Evolutionary conservation across 1,140 invertebrate genomes (phyloP), one percentile per base, ranked within the genome.

Genomic region (Hylaeus anthracinus): DNA sequence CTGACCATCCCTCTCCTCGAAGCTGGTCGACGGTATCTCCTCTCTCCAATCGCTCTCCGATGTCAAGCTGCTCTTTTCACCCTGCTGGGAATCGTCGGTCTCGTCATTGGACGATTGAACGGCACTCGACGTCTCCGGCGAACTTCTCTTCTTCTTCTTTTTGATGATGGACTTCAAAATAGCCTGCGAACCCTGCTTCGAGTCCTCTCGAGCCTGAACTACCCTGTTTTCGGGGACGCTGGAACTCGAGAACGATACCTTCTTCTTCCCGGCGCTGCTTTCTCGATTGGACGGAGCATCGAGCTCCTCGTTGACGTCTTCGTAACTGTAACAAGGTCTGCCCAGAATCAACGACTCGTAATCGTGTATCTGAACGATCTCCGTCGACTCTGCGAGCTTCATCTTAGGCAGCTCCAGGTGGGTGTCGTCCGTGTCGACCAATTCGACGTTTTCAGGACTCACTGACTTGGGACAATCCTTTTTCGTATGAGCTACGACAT

Each of bases 401-500:
- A 45, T 85, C 43, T 70, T 89, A 5, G 89, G 89, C 8, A 90
- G 85, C 15, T 90, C 86, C 4, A 90, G 39, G 12, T 72, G 72
- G 2, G 5, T 71, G 3, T 86, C 82, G 4, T 89, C 84, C 66
- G 87, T 88, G 58, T 91, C 63, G 0, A 53, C 26, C 5, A 43
- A 12, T 5, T 84, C 76, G n/a, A 61, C 41, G 5, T 81, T 67
- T 9, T 55, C 64, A 5, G 69, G 37, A 51, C 12, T 64, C 14
- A 65, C 3, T 0, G 58, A 37, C 8, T 64, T 83, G 0, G 45
- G 48, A 12, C 66, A 55, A 15, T 86, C 84, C 12, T 88, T 91
- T 37, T 90, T 91, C 0, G 89, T 90, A 43, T 91, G 89, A 0
- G 89, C 89, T 0, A 91, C 90, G 10, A 91, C 86, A 64, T 91